Base-by-base conservation (phyloP, 1,140 invertebrate genomes). In the Linepithema humile region DNA sequence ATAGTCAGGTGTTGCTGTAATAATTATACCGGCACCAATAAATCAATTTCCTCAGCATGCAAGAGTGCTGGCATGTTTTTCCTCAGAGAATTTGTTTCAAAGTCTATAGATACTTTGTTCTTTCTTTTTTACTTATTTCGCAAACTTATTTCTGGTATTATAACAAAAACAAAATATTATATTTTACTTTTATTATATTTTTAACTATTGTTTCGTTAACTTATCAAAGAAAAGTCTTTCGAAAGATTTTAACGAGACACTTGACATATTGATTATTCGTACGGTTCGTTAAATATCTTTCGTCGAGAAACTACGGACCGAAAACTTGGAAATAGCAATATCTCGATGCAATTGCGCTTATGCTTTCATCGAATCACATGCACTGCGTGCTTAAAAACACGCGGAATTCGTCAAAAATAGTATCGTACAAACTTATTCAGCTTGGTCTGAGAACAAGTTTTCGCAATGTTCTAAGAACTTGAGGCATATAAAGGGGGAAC, bases 1-100 rank as follows among this genome's bases (percentile, higher is more conserved):
- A 43, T 48, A 17, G 23, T 29, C 38, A 12, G 43, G 29, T 69
- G 62, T 80, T 70, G 75, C 12, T 70, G 32, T 29, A 80, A 70
- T 57, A 69, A 69, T 80, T 70, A 78, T 55, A 78, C 29, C 62
- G 23, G 65, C 23, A 15, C n/a, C 48, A 29, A 80, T 80, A 69
- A 80, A 80, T 70, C 75, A 80, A 80, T 80, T 38, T 70, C 9
- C 64, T 9, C 15, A 9, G 9, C 15, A 20, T 9, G 26, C 17
- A 48, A 5, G 12, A 45, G 29, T 38, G 75, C 23, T 32, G 60
- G 26, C 43, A 43, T 12, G n/a, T n/a, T 77, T 77, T 69, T 80
- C 43, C n/a, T 38, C 38, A 23, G 2, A 15, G 6, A 40, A 3
- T 55, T 29, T 50, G 23, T 26, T 69, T 67, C 17, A 23, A 67